Evolutionary conservation across 1,140 invertebrate species (phyloP), one percentile per base, ranked within the genome.

Genomic region (Hylyphantes graminicola): DNA sequence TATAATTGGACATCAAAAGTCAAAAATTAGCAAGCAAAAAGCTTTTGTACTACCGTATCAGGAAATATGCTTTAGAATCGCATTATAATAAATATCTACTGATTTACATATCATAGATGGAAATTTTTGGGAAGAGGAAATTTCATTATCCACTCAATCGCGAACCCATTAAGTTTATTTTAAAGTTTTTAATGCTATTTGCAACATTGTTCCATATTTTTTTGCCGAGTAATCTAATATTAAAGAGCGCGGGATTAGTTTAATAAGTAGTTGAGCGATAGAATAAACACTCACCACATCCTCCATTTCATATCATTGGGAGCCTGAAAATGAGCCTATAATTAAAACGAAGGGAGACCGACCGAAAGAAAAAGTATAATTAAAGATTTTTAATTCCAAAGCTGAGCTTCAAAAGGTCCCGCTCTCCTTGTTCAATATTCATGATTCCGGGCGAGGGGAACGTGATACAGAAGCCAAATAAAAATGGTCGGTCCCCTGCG

Each of bases 321-420:
- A 73, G 70, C 13, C n/a, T 55, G 13, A 51, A 17, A 21, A 55
- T 51, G 51, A 7, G 51, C 8, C 10, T 63, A 64, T 78, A 78
- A 78, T 78, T 78, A 78, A 78, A 78, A 67, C 50, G 61, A 78
- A 67, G 61, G 67, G 67, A 64, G 67, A 63, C 0, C 51, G 19
- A 53, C 57, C 61, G 64, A 55, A 73, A 50, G 50, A 78, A 78
- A 78, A 63, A 78, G 76, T 64, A 67, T 78, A 78, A 78, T 78
- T 78, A 78, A 64, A 65, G 76, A 78, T 78, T 78, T 78, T 78
- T 67, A 67, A 67, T 78, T 67, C 63, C 67, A 73, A 73, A 73
- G 13, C 17, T 10, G 61, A 51, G 61, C 76, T 78, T 78, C 63
- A 78, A 78, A 70, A 76, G 61, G 63, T 54, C 50, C 75, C 63